A percentile compares a stretch with the other conserved stretches of the same genome.
Evolutionary conservation across 2,797 vertebrate species (phyloP).

Genomic region (Nyctalus aviator): DNA sequence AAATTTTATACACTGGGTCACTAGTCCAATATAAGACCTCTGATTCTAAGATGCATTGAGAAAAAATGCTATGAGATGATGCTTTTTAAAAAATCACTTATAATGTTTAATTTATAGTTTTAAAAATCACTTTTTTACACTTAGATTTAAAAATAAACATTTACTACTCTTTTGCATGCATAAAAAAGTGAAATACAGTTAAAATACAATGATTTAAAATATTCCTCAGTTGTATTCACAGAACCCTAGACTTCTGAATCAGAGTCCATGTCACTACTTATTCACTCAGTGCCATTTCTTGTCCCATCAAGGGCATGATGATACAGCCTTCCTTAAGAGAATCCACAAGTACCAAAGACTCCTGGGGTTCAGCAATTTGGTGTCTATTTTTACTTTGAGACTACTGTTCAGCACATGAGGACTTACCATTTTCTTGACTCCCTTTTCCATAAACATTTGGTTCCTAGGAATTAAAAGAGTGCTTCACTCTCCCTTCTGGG

Average conservation of each 20-base stretch:
- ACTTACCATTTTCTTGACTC: not conserved
- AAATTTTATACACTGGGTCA: too few relatives aligned
- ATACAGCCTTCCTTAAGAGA: not conserved
- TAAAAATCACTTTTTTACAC: constrained; percentile 30
- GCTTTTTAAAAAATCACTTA: not conserved
- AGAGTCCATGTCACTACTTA: not conserved
- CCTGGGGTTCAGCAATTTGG: not conserved
- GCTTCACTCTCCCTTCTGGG: not conserved
- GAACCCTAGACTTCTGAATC: not conserved
- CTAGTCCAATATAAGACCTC: not conserved
- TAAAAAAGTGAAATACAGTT: not conserved
- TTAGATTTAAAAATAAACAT: constrained; percentile 15
- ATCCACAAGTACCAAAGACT: not conserved
- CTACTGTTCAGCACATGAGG: not conserved
- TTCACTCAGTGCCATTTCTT: not conserved
- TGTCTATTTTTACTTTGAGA: not conserved
- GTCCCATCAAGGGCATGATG: not conserved
- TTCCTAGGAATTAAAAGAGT: not conserved
- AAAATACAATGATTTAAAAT: constrained; percentile 1
- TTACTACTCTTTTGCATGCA: not conserved
- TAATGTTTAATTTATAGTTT: not conserved
- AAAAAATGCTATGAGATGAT: not conserved
- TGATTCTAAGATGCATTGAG: not conserved
- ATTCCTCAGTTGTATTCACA: not conserved
- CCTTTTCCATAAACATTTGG: not conserved